Base-by-base conservation (phyloP, 2,797 vertebrate species). In the Chelidonichthys spinosus region DNA sequence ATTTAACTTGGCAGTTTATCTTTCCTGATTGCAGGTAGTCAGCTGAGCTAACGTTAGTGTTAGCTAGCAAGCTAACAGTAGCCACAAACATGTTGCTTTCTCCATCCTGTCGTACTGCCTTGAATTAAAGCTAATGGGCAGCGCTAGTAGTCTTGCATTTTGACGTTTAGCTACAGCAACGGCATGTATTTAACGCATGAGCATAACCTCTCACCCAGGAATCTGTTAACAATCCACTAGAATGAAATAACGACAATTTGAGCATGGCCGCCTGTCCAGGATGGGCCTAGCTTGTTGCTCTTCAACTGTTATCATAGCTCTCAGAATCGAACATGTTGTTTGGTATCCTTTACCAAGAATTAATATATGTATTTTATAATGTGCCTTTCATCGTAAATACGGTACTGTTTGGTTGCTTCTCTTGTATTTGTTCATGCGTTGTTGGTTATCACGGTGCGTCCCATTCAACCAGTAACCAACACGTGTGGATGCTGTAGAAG, bases 211-310 rank as follows among this genome's bases (percentile, higher is more conserved):
- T 79, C n/a, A 32, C 42, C 4, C 33, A 50, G 7, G 61, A 64
- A 60, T 70, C 66, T 4, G 68, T 67, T 74, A 70, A 78, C 50
- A 56, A 15, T 5, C 33, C 42, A 59, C 44, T 35, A 8, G 64
- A 42, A 71, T 65, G 17, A 52, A 58, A 82, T 64, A 25, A 15
- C 69, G 84, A n/a, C 83, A 66, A 39, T 61, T 35, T 25, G 72
- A 82, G 87, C 74, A 80, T 87, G 88, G 84, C 83, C 72, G 83
- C 68, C 69, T 76, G 58, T 70, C 11, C 61, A 69, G 37, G 60
- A 69, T 55, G 85, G 92, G 92, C 92, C 92, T 92, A 80, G 90
- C 88, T 92, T 92, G 90, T 92, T 92, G 88, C 91, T 87, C 59
- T 60, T 56, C 42, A 76, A 63, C 65, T 71, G 53, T 68, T 47